Evolutionary conservation across 2,888 invertebrate species (phyloP).

Genomic region (Piscicola geometra): DNA sequence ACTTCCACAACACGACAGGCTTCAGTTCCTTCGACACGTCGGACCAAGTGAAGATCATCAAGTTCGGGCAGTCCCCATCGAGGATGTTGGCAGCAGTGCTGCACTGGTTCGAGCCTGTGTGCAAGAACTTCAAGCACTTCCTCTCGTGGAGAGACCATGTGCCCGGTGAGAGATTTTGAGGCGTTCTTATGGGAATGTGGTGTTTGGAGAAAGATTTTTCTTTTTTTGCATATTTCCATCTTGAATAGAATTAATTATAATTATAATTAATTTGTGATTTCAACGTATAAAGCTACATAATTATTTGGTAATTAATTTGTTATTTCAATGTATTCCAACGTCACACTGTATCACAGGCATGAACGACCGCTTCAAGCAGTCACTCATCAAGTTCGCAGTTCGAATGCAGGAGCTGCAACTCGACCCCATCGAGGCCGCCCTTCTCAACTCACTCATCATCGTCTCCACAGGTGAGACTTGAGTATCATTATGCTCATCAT

Average conservation of each 20-base stretch:
- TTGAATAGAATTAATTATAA: no score
- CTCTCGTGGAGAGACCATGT: slow-evolving; percentile 39
- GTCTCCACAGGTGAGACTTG: slow-evolving; percentile 38
- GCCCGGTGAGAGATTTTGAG: neutral
- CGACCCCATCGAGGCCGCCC: slow-evolving; percentile 40
- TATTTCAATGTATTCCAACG: no score
- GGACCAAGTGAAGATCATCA: slow-evolving; percentile 40
- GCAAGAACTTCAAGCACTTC: slow-evolving; percentile 40
- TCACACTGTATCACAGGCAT: slow-evolving; percentile 5
- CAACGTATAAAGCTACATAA: no score
- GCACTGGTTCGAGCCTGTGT: slow-evolving; percentile 41
- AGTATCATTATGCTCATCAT: neutral
- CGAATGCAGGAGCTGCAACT: slow-evolving; percentile 30
- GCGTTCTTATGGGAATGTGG: no score
- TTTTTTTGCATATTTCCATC: no score
- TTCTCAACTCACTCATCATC: slow-evolving; percentile 41
- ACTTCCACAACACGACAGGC: slow-evolving; percentile 21
- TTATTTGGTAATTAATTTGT: no score
- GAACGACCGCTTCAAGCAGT: slow-evolving; percentile 39
- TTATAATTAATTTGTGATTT: no score
- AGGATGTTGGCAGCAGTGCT: slow-evolving; percentile 41
- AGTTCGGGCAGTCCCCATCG: slow-evolving; percentile 41
- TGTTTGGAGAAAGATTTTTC: no score
- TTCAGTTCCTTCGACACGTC: slow-evolving; percentile 36
- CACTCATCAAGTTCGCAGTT: slow-evolving; percentile 38